Base-by-base conservation (phyloP, 2,797 vertebrate genomes). In the Chromis chromis region DNA sequence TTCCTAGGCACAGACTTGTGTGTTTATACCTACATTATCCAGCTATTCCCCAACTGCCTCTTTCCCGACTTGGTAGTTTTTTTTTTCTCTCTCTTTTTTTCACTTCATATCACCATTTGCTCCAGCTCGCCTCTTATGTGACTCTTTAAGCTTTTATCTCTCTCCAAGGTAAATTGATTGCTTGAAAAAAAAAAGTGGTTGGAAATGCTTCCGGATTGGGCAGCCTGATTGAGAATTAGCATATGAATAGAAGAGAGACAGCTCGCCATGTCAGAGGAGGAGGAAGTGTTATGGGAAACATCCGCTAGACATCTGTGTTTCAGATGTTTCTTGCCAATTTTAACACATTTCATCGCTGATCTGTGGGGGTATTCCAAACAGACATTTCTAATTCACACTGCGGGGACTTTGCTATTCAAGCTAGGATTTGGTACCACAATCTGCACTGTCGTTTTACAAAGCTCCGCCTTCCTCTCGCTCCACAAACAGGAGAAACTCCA, bases 81-180 rank as follows among this genome's bases (percentile, higher is more conserved):
- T 79, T 69, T 75, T 65, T 48, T 22, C 8, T n/a, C n/a, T 0
- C 2, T 12, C 49, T 50, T 58, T 76, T 81, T 86, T 85, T 70
- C 81, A 84, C 65, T 86, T 90, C 87, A 89, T 91, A 89, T 90
- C 89, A 84, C 85, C 86, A 85, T 89, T 91, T 92, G 85, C 86
- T 88, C 89, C 84, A 78, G 80, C 87, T 90, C 62, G 82, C 84
- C 91, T 92, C 89, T 88, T 90, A 89, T 91, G 89, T 88, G 90
- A 88, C 90, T 92, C 90, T 89, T 93, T 92, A 91, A 89, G 89
- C 88, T 88, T 92, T 92, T 93, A 93, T 94, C 90, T 92, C 91
- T 88, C 88, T 90, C 89, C 85, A 86, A 90, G 90, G 91, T 92
- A 92, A 93, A 94, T 93, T 92, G 90, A 93, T 94, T 94, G 91